A percentile compares a stretch with the other conserved stretches of the same genome.
phyloP scores from a whole-genome alignment of 2,797 vertebrate genomes.

The Limosa lapponica region DNA sequence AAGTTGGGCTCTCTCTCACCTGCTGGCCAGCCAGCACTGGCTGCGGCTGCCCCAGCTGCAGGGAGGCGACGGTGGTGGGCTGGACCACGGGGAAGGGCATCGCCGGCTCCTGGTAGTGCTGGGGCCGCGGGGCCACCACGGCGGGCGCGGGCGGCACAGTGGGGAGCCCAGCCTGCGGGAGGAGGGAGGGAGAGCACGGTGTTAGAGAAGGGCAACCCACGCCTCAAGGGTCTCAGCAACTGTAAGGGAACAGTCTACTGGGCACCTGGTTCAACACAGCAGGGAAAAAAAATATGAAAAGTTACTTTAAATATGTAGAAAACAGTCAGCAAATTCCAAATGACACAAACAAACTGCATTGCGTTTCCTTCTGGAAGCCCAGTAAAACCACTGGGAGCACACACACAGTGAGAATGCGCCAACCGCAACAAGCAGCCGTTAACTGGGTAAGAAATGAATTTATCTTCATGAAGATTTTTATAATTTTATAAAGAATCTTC shows the following conservation, averaged over 20 bases:
- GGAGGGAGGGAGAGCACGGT: background rate
- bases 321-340: background rate
- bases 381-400: background rate
- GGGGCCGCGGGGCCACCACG: slow-evolving; percentile 56
- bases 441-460: too few species aligned
- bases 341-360: background rate
- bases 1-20: slow-evolving; percentile 68
- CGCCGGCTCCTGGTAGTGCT: slow-evolving; percentile 77
- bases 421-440: background rate
- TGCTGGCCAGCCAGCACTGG: slow-evolving; percentile 73
- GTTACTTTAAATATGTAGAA: accelerated
- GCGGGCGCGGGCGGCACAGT: slow-evolving; percentile 35
- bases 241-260: accelerated
- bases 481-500: background rate
- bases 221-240: accelerated
- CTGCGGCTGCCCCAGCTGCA: slow-evolving; percentile 70
- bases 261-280: background rate
- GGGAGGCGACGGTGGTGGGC: slow-evolving; percentile 68
- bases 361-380: background rate
- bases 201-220: background rate
- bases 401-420: background rate
- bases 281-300: background rate
- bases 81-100: slow-evolving; percentile 72
- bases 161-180: slow-evolving; percentile 70
- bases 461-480: background rate